These are phyloP conservation scores for Hyles lineata DNA, from an alignment of 2,888 invertebrate species.

Conservation along the genomic window DNA sequence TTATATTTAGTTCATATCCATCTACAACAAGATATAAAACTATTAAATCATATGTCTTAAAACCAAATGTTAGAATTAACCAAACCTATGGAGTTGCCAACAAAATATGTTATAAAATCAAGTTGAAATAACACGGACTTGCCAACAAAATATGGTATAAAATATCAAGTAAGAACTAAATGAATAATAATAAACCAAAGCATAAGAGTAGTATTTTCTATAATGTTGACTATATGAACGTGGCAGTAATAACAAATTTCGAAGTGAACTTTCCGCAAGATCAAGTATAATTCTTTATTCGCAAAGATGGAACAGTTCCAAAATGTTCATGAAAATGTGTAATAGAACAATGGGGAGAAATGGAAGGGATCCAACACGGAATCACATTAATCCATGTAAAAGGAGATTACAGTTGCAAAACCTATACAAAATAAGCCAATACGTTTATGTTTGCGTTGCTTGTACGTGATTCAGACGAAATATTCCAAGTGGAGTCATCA, in stretches of 20 bases:
- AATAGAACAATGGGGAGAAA: not conserved
- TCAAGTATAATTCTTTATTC: not conserved
- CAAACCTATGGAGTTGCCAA: too few relatives aligned
- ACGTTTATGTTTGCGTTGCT: not conserved
- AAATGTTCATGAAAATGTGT: slow-evolving; percentile 9
- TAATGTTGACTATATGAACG: not conserved
- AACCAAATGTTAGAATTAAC: too few relatives aligned
- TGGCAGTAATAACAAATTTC: slow-evolving; percentile 12
- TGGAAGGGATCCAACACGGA: not conserved
- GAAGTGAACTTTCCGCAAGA: not conserved
- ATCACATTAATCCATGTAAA: slow-evolving; percentile 1
- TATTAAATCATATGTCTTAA: too few relatives aligned
- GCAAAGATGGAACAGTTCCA: slow-evolving; percentile 3
- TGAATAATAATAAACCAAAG: too few relatives aligned
- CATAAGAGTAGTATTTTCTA: too few relatives aligned
- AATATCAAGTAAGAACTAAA: too few relatives aligned
- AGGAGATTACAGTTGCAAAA: not conserved
- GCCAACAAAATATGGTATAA: too few relatives aligned
- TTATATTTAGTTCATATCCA: too few relatives aligned
- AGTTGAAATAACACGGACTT: too few relatives aligned
- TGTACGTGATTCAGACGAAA: not conserved
- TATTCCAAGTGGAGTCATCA: not conserved
- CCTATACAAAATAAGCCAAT: not conserved
- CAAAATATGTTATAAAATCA: too few relatives aligned
- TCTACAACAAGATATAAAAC: too few relatives aligned